phyloP scores from a whole-genome alignment of 2,113 vertebrate species.

The Propithecus coquereli region DNA sequence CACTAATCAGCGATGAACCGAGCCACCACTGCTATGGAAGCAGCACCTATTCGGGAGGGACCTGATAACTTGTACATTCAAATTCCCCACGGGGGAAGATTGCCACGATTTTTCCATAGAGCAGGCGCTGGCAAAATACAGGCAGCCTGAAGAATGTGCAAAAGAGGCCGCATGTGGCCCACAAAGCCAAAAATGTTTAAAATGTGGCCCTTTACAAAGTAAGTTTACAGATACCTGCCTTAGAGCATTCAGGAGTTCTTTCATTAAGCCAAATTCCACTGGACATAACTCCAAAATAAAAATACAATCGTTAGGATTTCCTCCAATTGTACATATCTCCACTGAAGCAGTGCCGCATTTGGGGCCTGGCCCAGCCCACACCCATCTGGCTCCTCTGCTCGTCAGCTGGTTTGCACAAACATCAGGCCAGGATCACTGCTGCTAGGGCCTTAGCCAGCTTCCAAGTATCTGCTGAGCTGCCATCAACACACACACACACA shows the following conservation, averaged over 20 bases:
- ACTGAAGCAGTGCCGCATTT: rapidly evolving
- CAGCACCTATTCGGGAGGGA: neutral
- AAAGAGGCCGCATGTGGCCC: rapidly evolving
- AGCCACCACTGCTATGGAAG: neutral
- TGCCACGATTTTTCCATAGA: neutral
- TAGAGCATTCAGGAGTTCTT: neutral
- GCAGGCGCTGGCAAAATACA: neutral
- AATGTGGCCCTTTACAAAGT: neutral
- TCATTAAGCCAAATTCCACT: neutral
- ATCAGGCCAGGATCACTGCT: neutral
- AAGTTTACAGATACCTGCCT: neutral
- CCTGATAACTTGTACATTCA: neutral
- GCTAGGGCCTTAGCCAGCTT: neutral
- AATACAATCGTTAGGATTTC: neutral
- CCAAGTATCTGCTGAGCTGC: neutral
- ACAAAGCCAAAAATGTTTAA: neutral
- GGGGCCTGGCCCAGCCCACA: neutral
- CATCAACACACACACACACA: no score
- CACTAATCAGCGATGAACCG: neutral
- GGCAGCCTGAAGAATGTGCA: rapidly evolving
- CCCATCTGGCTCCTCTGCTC: neutral
- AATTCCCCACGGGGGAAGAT: neutral
- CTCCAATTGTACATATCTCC: neutral
- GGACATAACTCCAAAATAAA: neutral
- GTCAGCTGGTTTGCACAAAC: neutral